Evolutionary conservation across 2,113 vertebrate genomes (phyloP).

Genomic region (Canis aureus): DNA sequence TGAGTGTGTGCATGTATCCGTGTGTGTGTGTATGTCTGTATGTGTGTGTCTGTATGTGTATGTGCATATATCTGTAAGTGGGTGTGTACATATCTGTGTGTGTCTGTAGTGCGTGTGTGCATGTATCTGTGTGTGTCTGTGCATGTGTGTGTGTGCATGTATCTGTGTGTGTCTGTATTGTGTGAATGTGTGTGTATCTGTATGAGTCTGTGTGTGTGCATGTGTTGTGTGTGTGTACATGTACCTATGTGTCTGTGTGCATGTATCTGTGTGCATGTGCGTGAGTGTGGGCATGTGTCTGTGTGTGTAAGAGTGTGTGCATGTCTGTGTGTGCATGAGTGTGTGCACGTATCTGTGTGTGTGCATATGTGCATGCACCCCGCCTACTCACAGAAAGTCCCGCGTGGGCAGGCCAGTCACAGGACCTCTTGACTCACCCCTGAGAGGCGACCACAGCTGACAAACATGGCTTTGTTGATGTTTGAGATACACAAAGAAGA

Average conservation of each 20-base stretch:
- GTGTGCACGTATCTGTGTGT: neutral
- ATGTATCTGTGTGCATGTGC: neutral
- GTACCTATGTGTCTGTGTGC: too few relatives aligned
- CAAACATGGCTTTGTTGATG: neutral
- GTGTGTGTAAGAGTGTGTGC: too few relatives aligned
- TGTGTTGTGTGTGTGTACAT: too few relatives aligned
- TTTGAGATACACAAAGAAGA: neutral
- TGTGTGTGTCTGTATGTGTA: neutral
- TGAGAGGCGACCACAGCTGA: neutral
- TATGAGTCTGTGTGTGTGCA: too few relatives aligned
- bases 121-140: neutral
- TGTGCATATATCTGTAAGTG: too few relatives aligned
- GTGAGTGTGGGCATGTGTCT: neutral
- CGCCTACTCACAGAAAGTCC: neutral
- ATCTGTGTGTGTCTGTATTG: too few relatives aligned
- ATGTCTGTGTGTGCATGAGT: too few relatives aligned
- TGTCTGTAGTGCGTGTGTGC: too few relatives aligned
- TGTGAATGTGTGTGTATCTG: too few relatives aligned
- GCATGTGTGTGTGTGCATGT: too few relatives aligned
- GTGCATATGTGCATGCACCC: rapidly evolving
- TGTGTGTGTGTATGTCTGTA: too few relatives aligned
- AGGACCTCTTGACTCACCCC: neutral
- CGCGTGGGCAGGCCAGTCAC: neutral
- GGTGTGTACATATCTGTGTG: neutral
- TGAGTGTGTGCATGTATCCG: neutral